Conservation (phyloP, 2,888 invertebrate species). For the Plebejus melissa region DNA sequence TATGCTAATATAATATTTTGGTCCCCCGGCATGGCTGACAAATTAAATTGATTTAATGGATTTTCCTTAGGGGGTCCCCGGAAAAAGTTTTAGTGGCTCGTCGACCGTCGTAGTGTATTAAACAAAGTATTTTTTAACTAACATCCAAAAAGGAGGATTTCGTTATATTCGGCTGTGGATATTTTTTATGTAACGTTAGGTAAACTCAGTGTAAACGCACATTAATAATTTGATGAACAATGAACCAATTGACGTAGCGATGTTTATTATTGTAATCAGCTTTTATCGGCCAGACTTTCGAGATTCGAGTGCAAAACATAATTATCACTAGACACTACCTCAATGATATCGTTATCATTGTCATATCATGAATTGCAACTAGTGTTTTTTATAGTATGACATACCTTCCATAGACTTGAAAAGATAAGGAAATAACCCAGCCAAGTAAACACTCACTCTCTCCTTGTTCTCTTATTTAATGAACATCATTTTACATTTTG, state of each 20-base stretch:
- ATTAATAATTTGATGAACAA: background rate
- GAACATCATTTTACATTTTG: too few species aligned
- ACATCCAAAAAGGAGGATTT: too few species aligned
- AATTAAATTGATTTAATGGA: too few species aligned
- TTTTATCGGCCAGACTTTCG: conserved; percentile 2
- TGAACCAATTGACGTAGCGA: conserved; percentile 18
- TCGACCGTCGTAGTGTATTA: too few species aligned
- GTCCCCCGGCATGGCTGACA: too few species aligned
- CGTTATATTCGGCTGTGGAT: too few species aligned
- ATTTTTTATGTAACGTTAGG: background rate
- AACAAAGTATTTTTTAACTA: too few species aligned
- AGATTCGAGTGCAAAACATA: conserved; percentile 11
- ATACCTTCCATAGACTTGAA: background rate
- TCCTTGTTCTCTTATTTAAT: background rate
- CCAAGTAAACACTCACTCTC: background rate
- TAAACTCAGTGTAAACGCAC: background rate
- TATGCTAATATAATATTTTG: too few species aligned
- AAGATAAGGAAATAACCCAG: background rate
- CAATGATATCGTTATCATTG: background rate
- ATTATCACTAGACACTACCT: background rate
- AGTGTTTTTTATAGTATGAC: background rate
- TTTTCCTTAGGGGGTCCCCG: too few species aligned
- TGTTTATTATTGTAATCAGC: conserved; percentile 21
- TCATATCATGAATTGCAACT: background rate
- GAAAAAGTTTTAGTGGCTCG: too few species aligned